Evolutionary conservation across 2,113 vertebrate genomes (phyloP).

Genomic region (Rhinolophus ferrumequinum): DNA sequence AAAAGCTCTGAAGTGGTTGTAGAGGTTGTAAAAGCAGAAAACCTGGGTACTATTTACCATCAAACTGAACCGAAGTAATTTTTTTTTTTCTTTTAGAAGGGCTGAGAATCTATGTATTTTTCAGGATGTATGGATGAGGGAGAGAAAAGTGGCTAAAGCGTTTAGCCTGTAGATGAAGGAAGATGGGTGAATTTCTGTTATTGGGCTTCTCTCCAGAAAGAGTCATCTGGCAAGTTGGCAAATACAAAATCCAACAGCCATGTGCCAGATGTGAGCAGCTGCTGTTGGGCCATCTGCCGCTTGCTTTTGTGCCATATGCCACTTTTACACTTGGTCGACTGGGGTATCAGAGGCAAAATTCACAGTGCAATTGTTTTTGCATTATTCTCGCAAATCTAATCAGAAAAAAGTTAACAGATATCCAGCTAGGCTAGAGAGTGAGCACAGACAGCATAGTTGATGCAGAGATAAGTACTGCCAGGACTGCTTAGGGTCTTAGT

Average conservation of each 20-base stretch:
- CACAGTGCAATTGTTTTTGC: slow-evolving; percentile 65
- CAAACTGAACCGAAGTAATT: background rate
- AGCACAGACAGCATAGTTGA: background rate
- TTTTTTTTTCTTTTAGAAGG: background rate
- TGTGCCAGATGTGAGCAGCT: slow-evolving; percentile 80
- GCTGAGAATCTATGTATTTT: slow-evolving; percentile 33
- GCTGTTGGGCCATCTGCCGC: slow-evolving; percentile 81
- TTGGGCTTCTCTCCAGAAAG: slow-evolving; percentile 73
- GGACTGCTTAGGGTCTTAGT: background rate
- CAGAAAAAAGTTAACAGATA: slow-evolving; percentile 22
- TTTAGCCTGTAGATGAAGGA: slow-evolving; percentile 53
- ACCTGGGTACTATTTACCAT: background rate
- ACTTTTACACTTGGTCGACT: slow-evolving; percentile 70
- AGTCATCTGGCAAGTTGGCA: slow-evolving; percentile 76
- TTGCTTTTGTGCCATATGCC: slow-evolving; percentile 78
- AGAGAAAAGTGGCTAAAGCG: slow-evolving; percentile 62
- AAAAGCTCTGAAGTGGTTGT: slow-evolving; percentile 46
- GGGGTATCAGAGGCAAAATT: slow-evolving; percentile 67
- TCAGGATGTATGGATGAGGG: background rate
- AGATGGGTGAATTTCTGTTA: slow-evolving; percentile 64
- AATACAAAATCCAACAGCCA: slow-evolving; percentile 76
- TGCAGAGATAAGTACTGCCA: background rate
- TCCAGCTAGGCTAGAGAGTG: background rate
- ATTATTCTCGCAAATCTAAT: slow-evolving; percentile 61
- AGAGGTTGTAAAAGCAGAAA: slow-evolving; percentile 46